phyloP scores from a whole-genome alignment of 1,140 invertebrate species.

The Acromyrmex echinatior region DNA sequence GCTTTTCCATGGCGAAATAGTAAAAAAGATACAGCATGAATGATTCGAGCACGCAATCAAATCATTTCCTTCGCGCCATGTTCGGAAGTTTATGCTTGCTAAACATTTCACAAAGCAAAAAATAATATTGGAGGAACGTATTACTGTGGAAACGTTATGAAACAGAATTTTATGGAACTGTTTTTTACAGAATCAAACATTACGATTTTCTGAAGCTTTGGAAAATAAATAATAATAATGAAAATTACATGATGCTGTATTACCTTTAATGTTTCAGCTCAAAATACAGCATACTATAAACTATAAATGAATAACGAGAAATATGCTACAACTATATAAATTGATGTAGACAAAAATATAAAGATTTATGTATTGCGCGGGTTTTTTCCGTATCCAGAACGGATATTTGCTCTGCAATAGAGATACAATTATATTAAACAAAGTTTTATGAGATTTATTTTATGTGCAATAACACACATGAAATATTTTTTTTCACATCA shows the following conservation, averaged over 20 bases:
- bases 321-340: neutral
- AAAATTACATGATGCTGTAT: neutral
- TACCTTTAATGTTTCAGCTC: neutral
- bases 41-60: conserved; percentile 31
- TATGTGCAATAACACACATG: too few species aligned
- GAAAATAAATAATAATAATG: neutral
- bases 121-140: neutral
- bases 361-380: too few species aligned
- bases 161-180: neutral
- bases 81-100: neutral
- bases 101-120: neutral
- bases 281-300: neutral
- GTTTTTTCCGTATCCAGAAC: too few species aligned
- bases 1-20: conserved; percentile 15
- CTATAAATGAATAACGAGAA: neutral
- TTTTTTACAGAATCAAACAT: neutral
- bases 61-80: conserved; percentile 7
- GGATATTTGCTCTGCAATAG: too few species aligned
- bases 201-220: neutral
- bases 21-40: conserved; percentile 29
- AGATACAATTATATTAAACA: too few species aligned
- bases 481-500: too few species aligned
- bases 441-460: too few species aligned
- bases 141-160: conserved; percentile 2
- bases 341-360: too few species aligned